These are phyloP conservation scores for Apostichopus californicus DNA, from an alignment of 35 echinoderm and acorn worm genomes.

Conservation along the genomic window DNA sequence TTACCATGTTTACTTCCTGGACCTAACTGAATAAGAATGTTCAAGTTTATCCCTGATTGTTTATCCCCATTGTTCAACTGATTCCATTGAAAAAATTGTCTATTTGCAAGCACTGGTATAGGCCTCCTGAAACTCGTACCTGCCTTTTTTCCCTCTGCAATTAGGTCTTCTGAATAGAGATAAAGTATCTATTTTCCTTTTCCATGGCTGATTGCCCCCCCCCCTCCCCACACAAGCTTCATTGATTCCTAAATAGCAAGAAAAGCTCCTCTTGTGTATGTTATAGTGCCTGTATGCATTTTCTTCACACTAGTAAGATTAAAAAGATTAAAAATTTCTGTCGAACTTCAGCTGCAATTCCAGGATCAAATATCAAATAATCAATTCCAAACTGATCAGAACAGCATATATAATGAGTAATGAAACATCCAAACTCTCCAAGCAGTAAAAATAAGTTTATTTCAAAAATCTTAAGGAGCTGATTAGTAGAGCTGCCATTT, in stretches of 20 bases:
- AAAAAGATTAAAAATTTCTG: no score
- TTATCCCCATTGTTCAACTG: not conserved
- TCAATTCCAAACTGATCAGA: no score
- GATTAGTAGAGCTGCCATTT: constrained; percentile 34
- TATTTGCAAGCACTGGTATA: constrained; percentile 3
- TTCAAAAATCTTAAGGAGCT: not conserved
- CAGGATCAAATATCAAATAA: no score
- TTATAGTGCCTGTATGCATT: constrained; percentile 12
- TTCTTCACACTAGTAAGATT: constrained; percentile 25
- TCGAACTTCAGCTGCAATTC: no score
- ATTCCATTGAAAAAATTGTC: constrained; percentile 12
- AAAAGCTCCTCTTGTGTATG: constrained; percentile 19
- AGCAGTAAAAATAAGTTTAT: constrained; percentile 25
- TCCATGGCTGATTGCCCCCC: constrained; percentile 30
- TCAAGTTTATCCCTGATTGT: constrained; percentile 23
- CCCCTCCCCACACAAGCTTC: not conserved
- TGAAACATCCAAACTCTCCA: constrained; percentile 23
- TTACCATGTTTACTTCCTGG: not conserved
- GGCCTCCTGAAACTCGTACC: constrained; percentile 3
- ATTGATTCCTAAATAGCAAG: constrained; percentile 16
- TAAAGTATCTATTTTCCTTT: constrained; percentile 33
- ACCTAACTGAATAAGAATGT: constrained; percentile 9
- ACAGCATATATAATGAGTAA: no score
- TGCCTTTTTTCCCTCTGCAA: constrained; percentile 41
- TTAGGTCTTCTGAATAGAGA: not conserved